A percentile compares a stretch with the other conserved stretches of the same genome.
phyloP scores from a whole-genome alignment of 2,888 invertebrate species.

The Nemurella pictetii region DNA sequence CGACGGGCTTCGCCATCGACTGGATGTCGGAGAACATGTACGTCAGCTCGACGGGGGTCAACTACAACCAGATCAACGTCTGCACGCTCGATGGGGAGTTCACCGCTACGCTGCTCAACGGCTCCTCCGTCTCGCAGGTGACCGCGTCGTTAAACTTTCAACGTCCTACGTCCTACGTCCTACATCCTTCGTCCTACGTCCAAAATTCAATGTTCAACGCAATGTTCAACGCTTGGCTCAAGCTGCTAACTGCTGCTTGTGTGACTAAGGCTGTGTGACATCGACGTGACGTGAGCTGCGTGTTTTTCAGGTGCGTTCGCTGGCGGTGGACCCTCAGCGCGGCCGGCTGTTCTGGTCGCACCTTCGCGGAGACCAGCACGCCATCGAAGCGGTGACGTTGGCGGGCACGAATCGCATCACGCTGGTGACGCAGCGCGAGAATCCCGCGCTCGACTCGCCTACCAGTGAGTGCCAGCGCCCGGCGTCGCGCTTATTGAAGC shows the following conservation, averaged over 20 bases:
- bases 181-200: not conserved
- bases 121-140: constrained; percentile 17
- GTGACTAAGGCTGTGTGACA: no score
- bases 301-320: constrained; percentile 58
- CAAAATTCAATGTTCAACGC: not conserved
- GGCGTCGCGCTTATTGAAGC: no score
- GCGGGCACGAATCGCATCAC: constrained; percentile 60
- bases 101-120: constrained; percentile 56
- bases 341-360: constrained; percentile 63
- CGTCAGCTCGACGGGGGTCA: constrained; percentile 64
- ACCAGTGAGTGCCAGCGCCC: constrained; percentile 44
- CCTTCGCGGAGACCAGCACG: constrained; percentile 52
- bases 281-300: not conserved
- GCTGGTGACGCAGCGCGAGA: constrained; percentile 47
- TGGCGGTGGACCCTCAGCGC: constrained; percentile 70
- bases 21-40: constrained; percentile 78
- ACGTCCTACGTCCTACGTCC: not conserved
- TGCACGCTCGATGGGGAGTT: constrained; percentile 74
- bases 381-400: constrained; percentile 65
- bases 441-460: constrained; percentile 43
- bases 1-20: constrained; percentile 78
- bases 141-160: no score
- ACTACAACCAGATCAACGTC: constrained; percentile 63
- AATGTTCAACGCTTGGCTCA: not conserved
- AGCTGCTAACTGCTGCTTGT: no score